Base-by-base conservation (phyloP, 2,888 invertebrate species). In the Latrodectus hesperus region DNA sequence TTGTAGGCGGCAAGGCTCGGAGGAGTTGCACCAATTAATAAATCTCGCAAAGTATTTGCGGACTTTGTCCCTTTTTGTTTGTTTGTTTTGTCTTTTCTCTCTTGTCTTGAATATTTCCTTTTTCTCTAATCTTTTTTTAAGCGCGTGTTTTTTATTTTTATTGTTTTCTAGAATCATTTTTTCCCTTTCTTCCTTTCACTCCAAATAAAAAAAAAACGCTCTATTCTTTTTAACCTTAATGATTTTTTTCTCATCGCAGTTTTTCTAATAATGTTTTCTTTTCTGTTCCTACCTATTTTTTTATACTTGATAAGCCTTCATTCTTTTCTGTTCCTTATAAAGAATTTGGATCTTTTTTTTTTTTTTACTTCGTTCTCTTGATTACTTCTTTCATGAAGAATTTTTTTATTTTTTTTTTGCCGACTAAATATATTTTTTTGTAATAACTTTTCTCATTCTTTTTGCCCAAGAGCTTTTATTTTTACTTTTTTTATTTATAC, bases 361-460 rank as follows among this genome's bases (percentile, higher is more conserved):
- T 38, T 38, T 38, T 55, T 38, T 38, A 38, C 6, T 38, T 38
- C 38, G 6, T 38, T 38, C 38, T 77, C 81, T 87, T 87, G 86
- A 87, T 87, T 87, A 87, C 86, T 87, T 77, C 81, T 87, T 87
- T 87, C 86, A 87, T 77, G 81, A 81, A 72, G 67, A 77, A 81
- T 81, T 76, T 87, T 79, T 49, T 38, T 53, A 75, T 75, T 83
- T 68, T 83, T 65, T 82, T 84, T 60, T 68, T 68, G 26, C n/a
- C 67, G 67, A 17, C 67, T 22, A 67, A 68, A 68, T 78, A 52
- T 17, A 17, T 78, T 76, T 71, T 78, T 78, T 78, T 87, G 77
- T 87, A 87, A 87, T 87, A 87, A 87, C 86, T 87, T 87, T 87
- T 82, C 81, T 81, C 81, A 87, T 87, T 87, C 86, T 87, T 87